These are phyloP conservation scores for Sarcophaga bullata DNA, from an alignment of 1,140 invertebrate species.

Conservation along the genomic window DNA sequence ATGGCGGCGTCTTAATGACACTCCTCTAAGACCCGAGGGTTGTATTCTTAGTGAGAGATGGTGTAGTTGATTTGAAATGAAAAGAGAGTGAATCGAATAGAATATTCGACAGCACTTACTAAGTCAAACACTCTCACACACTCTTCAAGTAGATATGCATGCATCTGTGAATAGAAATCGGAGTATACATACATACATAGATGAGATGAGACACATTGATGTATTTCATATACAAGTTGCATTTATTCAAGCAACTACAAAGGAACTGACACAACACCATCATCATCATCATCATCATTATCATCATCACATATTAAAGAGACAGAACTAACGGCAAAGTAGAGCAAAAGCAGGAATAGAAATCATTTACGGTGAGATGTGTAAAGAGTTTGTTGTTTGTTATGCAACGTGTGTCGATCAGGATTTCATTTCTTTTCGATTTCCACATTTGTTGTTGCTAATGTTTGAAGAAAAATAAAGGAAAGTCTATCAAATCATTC, in stretches of 20 bases:
- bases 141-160: not conserved
- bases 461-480: not conserved
- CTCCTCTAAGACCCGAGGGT: too few relatives aligned
- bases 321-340: not conserved
- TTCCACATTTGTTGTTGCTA: not conserved
- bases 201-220: not conserved
- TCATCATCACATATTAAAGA: not conserved
- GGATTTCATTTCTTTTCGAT: not conserved
- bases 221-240: conserved; percentile 2
- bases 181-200: not conserved
- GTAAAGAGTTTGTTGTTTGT: not conserved
- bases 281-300: too few relatives aligned
- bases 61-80: too few relatives aligned
- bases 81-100: not conserved
- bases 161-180: too few relatives aligned
- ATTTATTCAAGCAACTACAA: not conserved
- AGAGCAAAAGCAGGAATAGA: not conserved
- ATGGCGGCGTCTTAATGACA: too few relatives aligned
- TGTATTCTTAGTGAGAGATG: too few relatives aligned
- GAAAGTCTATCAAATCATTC: conserved; percentile 6
- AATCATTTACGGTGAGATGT: conserved; percentile 1
- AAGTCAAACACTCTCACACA: not conserved
- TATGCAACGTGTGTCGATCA: conserved; percentile 21
- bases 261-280: conserved; percentile 9
- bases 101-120: not conserved